Evolutionary conservation across 2,797 vertebrate species (phyloP), one percentile per base, ranked within the genome.

Genomic region (Pogonophryne albipinna): DNA sequence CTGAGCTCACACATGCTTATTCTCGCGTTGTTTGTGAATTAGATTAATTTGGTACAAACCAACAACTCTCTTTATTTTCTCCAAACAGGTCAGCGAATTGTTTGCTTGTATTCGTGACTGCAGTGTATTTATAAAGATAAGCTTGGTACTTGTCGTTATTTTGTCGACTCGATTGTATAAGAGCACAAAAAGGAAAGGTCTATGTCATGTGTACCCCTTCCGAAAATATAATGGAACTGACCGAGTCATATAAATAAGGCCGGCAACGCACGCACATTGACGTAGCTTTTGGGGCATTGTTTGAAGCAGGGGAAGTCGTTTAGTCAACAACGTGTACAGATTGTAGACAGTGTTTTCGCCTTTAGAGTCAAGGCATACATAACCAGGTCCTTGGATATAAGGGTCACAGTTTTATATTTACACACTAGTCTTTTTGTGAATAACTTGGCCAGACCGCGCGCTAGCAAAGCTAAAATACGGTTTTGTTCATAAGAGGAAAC

Each of bases 251-350:
- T 93, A 93, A 89, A 88, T 1, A 0, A 0, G 27, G 61, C 82
- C 80, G 85, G 79, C 86, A 49, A 69, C 46, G 2, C 19, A 69
- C 46, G 2, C 19, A 17, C 38, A 14, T 41, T 86, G 67, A 86
- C 91, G 90, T 92, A 85, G 84, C 68, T 74, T 78, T 82, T 7
- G 89, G 90, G 79, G 85, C 76, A 89, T 92, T 88, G 87, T 92
- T 38, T 31, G 16, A 80, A 65, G 27, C 27, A 50, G 45, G 27
- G 9, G 0, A 0, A 47, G 12, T 0, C 11, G 57, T 52, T 23
- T 5, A 4, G 4, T 64, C 19, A 10, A 34, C 66, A 59, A 51
- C 34, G 3, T 81, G 73, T 77, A 23, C 47, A 72, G 51, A 17
- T 76, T 83, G 85, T 66, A 77, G 60, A 46, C 56, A 72, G 73